Conservation (phyloP, 2,888 invertebrate species). For the Clostera curtula region DNA sequence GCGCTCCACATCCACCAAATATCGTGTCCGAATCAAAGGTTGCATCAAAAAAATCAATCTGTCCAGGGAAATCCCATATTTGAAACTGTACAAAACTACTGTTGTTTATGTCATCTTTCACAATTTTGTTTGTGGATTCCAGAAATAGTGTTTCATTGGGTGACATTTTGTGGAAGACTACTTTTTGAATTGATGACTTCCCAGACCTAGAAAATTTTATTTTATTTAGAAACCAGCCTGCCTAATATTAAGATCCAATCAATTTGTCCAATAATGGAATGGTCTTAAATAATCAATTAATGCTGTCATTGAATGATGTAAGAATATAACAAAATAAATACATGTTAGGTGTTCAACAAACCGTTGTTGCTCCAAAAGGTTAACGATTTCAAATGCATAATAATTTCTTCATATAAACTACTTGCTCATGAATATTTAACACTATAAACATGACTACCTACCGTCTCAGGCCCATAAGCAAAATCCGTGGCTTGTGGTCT, state of each 20-base stretch:
- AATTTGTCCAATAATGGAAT: no score
- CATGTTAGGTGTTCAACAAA: no score
- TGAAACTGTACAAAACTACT: constrained; percentile 98
- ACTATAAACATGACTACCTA: constrained; percentile 32
- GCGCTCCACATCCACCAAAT: constrained; percentile 97
- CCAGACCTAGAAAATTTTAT: constrained; percentile 96
- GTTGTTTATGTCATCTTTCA: constrained; percentile 98
- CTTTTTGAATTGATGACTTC: constrained; percentile 99
- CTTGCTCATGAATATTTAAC: constrained; percentile 3
- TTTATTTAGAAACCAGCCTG: no score
- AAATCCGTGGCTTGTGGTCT: constrained; percentile 93
- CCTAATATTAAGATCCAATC: no score
- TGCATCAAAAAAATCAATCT: constrained; percentile 98
- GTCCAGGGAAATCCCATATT: constrained; percentile 99
- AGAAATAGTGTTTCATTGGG: constrained; percentile 99
- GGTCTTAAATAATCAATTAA: no score
- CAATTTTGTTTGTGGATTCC: constrained; percentile 98
- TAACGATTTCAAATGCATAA: no score
- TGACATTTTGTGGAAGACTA: constrained; percentile 99
- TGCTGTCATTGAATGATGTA: no score
- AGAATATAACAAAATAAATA: no score
- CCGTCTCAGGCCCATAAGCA: constrained; percentile 96
- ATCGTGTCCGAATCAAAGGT: constrained; percentile 97
- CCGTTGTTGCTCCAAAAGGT: no score
- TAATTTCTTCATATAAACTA: no score